phyloP scores from a whole-genome alignment of 2,888 invertebrate genomes.

The Mythimna ferrago region DNA sequence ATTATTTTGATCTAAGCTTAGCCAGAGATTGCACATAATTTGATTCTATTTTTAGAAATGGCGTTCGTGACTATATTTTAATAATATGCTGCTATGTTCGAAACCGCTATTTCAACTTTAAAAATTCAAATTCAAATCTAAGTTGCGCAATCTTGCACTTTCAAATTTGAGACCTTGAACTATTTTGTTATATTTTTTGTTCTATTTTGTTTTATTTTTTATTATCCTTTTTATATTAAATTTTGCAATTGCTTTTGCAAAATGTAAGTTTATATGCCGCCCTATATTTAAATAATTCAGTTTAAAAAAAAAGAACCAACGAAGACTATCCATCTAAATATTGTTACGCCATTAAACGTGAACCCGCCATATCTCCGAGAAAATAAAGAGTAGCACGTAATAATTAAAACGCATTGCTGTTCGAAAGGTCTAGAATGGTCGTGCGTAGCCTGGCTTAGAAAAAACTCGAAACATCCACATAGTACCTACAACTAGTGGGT shows the following conservation, averaged over 20 bases:
- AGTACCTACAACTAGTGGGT: no score
- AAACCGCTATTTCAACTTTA: neutral
- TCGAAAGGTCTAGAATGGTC: no score
- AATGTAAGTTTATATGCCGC: neutral
- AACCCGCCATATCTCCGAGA: no score
- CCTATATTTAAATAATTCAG: neutral
- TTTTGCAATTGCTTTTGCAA: neutral
- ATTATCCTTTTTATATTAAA: neutral
- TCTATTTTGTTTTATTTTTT: no score
- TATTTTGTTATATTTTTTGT: no score
- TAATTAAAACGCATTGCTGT: no score
- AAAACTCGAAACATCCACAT: no score
- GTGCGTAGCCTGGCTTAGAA: no score
- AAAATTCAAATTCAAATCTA: neutral
- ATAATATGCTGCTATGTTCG: conserved; percentile 19
- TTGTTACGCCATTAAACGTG: no score
- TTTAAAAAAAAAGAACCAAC: neutral
- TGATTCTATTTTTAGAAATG: conserved; percentile 12
- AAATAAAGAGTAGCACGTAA: no score
- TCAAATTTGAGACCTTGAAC: conserved; percentile 19
- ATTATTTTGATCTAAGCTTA: neutral
- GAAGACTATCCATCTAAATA: neutral
- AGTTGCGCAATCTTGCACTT: conserved; percentile 14
- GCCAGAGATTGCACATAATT: neutral
- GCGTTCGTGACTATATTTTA: neutral